Evolutionary conservation across 35 echinoderm and acorn worm genomes (phyloP).

Genomic region (Heliocidaris erythrogramma): DNA sequence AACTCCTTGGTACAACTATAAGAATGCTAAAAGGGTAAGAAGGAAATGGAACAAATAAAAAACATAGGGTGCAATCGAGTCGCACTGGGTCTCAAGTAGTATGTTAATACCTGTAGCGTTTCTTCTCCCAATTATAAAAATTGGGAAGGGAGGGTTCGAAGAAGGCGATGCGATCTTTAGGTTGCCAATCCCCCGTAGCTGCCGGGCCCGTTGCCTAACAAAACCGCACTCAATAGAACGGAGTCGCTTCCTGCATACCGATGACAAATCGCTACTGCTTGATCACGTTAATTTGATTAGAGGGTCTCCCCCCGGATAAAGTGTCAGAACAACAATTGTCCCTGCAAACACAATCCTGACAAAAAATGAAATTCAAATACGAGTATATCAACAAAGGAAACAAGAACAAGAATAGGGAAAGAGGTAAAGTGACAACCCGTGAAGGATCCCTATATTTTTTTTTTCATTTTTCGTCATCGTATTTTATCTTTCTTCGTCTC

Average conservation of each 20-base stretch:
- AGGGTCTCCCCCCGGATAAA: constrained; percentile 42
- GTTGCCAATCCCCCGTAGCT: constrained; percentile 8
- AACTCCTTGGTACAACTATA: background rate
- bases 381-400: background rate
- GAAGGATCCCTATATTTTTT: background rate
- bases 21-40: background rate
- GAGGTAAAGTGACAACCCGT: background rate
- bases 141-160: constrained; percentile 27
- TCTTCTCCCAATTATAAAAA: constrained; percentile 45
- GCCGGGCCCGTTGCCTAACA: constrained; percentile 43
- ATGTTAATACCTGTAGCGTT: background rate
- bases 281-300: constrained; percentile 63
- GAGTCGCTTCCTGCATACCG: background rate
- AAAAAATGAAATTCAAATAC: constrained; percentile 52
- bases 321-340: constrained; percentile 54
- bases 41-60: background rate
- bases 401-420: background rate
- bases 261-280: constrained; percentile 57
- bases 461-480: background rate
- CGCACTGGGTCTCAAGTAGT: background rate
- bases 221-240: background rate
- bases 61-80: background rate
- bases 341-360: background rate
- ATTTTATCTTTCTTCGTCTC: background rate
- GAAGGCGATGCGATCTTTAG: constrained; percentile 31